These are phyloP conservation scores for Brienomyrus brachyistius DNA, from an alignment of 2,113 vertebrate genomes.

Conservation along the genomic window DNA sequence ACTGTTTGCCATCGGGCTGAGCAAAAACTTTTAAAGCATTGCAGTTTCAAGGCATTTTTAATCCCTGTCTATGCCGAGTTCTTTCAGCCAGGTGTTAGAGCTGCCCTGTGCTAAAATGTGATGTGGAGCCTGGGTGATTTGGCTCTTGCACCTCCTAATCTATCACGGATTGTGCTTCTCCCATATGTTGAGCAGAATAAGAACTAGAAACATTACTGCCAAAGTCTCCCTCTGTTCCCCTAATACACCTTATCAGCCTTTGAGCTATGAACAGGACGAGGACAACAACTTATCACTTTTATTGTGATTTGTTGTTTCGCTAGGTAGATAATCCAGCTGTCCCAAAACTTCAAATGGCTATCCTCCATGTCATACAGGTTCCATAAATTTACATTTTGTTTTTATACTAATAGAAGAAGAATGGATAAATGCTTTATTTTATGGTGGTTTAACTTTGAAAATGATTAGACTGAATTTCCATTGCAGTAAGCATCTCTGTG, in stretches of 20 bases:
- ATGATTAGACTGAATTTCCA: neutral
- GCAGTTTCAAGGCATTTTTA: neutral
- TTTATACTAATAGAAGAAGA: neutral
- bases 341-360: too few species aligned
- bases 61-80: neutral
- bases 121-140: neutral
- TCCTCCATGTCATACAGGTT: neutral
- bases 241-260: neutral
- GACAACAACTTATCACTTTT: neutral
- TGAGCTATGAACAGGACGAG: neutral
- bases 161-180: neutral
- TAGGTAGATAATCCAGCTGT: neutral
- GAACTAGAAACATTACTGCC: neutral
- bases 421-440: neutral
- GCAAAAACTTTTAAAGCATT: neutral
- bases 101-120: neutral
- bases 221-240: neutral
- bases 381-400: neutral
- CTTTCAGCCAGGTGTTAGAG: neutral
- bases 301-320: neutral
- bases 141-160: neutral
- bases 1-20: neutral
- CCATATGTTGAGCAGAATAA: slow-evolving; percentile 1
- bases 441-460: neutral
- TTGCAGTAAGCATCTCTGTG: neutral